Conservation (phyloP, 2,797 vertebrate species). For the Premnoplex brunnescens region DNA sequence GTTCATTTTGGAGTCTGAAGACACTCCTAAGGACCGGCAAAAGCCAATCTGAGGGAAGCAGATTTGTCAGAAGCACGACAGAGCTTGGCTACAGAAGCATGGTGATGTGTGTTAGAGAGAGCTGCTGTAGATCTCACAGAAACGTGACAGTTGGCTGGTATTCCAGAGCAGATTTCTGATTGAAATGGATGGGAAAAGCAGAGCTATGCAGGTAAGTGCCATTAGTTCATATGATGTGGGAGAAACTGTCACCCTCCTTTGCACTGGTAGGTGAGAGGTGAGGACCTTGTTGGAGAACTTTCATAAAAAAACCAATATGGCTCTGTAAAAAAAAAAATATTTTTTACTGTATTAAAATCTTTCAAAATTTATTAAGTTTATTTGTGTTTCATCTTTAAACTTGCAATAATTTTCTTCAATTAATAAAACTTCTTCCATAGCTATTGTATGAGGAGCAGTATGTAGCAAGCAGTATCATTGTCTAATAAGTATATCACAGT, state of each 20-base stretch:
- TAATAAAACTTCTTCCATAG: neutral
- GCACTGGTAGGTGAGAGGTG: neutral
- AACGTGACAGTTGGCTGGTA: neutral
- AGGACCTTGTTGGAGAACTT: neutral
- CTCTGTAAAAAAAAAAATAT: neutral
- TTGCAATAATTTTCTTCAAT: neutral
- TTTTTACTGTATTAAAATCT: neutral
- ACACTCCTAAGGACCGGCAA: accelerated
- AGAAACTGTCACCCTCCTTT: neutral
- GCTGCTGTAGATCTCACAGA: neutral
- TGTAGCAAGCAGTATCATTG: neutral
- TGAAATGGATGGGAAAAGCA: neutral
- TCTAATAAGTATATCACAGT: neutral
- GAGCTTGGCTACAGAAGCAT: neutral
- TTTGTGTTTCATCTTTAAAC: neutral
- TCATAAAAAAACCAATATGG: neutral
- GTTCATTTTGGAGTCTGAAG: neutral
- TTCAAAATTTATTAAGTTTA: neutral
- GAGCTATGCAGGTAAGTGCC: neutral
- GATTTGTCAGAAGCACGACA: neutral
- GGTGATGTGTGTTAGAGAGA: neutral
- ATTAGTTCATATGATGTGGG: neutral
- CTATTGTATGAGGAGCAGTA: neutral
- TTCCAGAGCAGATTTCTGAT: neutral
- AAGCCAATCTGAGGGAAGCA: neutral